Base-by-base conservation (phyloP, 2,888 invertebrate genomes). In the Bellardia pandia region DNA sequence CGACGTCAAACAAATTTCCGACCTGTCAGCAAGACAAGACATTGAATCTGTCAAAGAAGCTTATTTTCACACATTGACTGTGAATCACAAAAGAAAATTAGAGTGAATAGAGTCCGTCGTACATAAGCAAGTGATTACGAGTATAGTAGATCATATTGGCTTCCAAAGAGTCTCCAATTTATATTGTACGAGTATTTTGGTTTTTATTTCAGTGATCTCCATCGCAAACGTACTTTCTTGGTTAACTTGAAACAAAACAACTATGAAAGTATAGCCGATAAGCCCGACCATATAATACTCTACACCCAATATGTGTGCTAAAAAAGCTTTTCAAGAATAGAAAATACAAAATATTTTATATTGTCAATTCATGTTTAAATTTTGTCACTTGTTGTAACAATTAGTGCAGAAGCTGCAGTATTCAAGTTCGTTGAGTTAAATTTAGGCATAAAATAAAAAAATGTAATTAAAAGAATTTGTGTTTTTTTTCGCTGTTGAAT, bases 31-130 rank as follows among this genome's bases (percentile, higher is more conserved):
- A 64, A 80, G 72, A 84, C 76, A 80, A 68, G 53, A 56, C 74
- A 77, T 75, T 77, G 72, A 40, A 33, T 74, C 85, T 85, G 85
- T 85, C 85, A 85, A 85, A 87, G 85, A 79, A 87, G 85, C 87
- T 87, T 85, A 87, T 85, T 58, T 85, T 71, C 66, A 85, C 84
- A 77, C 80, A 77, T 80, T 4, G 7, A 60, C n/a, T 37, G 64
- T 60, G 48, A n/a, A 23, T 33, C 2, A 72, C 42, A 78, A 84
- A 58, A 58, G 60, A 85, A 77, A 48, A 56, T 80, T 5, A 16
- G 16, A 56, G 42, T 51, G 48, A 80, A 72, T 42, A 48, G 51
- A n/a, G 23, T 23, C 23, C 1, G 23, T 23, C 23, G 23, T 23
- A 23, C 30, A n/a, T 30, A 7, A 9, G 9, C n/a, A n/a, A 8